These are phyloP conservation scores for Lepidocyrtinus sp. DNA, from an alignment of 2,888 invertebrate genomes.

Conservation along the genomic window DNA sequence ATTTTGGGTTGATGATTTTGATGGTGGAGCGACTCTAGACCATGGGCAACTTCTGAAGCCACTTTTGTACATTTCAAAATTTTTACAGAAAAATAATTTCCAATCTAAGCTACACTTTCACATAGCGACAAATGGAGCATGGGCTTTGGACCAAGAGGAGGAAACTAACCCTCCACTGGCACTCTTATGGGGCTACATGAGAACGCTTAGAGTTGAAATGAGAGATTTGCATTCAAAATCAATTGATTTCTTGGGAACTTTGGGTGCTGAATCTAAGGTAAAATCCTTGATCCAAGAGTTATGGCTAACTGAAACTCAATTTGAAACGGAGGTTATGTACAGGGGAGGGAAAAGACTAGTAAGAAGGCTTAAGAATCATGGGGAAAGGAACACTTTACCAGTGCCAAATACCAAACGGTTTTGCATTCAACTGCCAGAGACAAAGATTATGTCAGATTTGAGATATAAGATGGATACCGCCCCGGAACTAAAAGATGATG, in stretches of 20 bases:
- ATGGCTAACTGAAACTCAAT: background rate
- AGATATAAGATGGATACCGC: conserved; percentile 32
- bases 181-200: conserved; percentile 27
- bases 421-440: conserved; percentile 12
- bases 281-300: background rate
- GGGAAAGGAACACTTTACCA: background rate
- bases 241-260: too few species aligned
- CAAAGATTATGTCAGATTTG: conserved; percentile 42
- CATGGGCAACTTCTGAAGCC: conserved; percentile 11
- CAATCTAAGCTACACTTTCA: background rate
- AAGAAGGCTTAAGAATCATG: background rate
- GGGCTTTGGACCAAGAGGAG: conserved; percentile 6
- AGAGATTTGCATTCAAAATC: conserved; percentile 15
- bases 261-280: background rate
- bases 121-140: conserved; percentile 27
- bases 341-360: conserved; percentile 4
- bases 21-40: background rate
- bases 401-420: background rate
- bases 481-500: background rate
- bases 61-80: conserved; percentile 19
- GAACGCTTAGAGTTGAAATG: conserved; percentile 26
- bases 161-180: background rate
- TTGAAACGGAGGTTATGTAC: conserved; percentile 24
- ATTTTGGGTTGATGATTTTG: background rate
- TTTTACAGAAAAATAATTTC: too few species aligned